Base-by-base conservation (phyloP, 2,888 invertebrate genomes). In the Pristionchus arcanus region DNA sequence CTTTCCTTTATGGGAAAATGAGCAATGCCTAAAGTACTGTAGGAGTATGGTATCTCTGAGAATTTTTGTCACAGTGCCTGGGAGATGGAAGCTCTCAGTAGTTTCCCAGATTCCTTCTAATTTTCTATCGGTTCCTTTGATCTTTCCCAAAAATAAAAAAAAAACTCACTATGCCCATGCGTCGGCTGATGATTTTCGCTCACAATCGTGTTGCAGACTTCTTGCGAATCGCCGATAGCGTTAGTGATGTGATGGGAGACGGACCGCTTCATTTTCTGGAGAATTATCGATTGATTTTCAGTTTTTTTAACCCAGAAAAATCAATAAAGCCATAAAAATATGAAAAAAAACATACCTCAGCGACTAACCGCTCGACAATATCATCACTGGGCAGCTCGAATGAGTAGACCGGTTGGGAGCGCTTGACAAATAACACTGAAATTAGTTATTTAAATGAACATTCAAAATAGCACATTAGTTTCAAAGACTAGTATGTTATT, bases 231-330 rank as follows among this genome's bases (percentile, higher is more conserved):
- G 0, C 34, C 31, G 16, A 88, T 28, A n/a, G 49, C 55, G 19
- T 15, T 16, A 11, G 87, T 87, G 68, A 87, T 31, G 13, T 84
- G 84, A 31, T 55, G 84, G 1, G 66, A 19, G n/a, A 55, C 63
- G 28, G 87, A 66, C 25, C 87, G 87, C 74, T 88, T 88, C 87
- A 88, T 49, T 59, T 88, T 88, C 87, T 88, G 74, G 34, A 88
- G 55, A 4, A 34, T 2, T 49, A 83, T 83, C 34, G 31, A 74
- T 74, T 16, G 15, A 21, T 15, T 74, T 34, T 37, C 37, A 5
- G 31, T 5, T n/a, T 66, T 15, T 5, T 13, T 28, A 11, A 19
- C 11, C 28, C 0, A 13, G 9, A 68, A 68, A 28, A 13, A 28
- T 68, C 4, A 9, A 68, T 13, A 28, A 49, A 25, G n/a, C 0